Evolutionary conservation across 30 jellyfish, hydroid and myxozoan species (phyloP), one percentile per base, ranked within the genome.

Genomic region (Turritopsis rubra): DNA sequence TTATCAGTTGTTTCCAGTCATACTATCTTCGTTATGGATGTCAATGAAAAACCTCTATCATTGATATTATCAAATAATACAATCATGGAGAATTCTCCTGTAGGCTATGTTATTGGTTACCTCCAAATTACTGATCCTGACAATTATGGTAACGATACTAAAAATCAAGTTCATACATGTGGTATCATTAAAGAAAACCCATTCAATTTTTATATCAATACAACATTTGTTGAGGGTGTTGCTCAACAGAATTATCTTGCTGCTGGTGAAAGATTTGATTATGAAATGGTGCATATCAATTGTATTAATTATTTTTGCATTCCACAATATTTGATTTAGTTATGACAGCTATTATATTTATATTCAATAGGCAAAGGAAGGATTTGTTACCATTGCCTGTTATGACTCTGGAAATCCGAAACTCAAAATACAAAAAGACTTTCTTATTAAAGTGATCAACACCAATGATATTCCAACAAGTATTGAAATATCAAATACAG

Each of bases 381-480:
- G 87, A 85, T 81, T 29, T 31, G 22, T 91, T 72, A 66, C 79
- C 9, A 65, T 91, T 9, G 54, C 85, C 54, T 91, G 95, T 18
- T 29, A 85, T 18, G 98, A 91, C 73, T 66, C 85, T 60, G 96
- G 98, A 13, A 74, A 19, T 68, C 96, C 96, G 1, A 68, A 75
- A 13, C 66, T 71, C 28, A 71, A 82, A 16, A 85, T 71, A 24
- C 28, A 24, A 1, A 78, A 71, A 25, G 78, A 52, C 18, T 20
- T 91, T 3, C 60, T 65, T 52, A 29, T 91, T 19, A 78, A 70
- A 7, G 95, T 91, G 54, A 81, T 73, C 22, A 86, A 92, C 73
- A 88, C 77, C 28, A 92, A 92, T 75, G 98, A 92, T 28, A 81
- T 90, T 1, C 98, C 98, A 1, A 70, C 86, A 21, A 88, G 76